Base-by-base conservation (phyloP, 1,140 invertebrate genomes). In the Drosophila bocqueti region DNA sequence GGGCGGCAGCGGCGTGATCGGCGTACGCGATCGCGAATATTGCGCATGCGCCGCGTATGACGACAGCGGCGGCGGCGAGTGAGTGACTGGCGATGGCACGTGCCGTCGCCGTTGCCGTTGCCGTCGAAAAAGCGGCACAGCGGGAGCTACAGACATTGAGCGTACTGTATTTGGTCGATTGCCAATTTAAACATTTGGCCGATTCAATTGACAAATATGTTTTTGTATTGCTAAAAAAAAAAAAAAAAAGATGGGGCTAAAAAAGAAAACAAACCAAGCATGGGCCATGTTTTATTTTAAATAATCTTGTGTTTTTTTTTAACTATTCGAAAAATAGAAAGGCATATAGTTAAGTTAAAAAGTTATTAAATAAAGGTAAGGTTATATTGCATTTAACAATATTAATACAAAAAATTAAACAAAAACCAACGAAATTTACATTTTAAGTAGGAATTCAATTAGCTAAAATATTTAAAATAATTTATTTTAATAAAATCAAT, bases 21-120 rank as follows among this genome's bases (percentile, higher is more conserved):
- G 63, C 43, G 21, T 77, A 34, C 43, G 10, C 15, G 45, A 77
- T 55, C 13, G 24, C 29, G 5, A 34, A 58, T 29, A 69, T 77
- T 77, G 57, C 75, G 75, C 57, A 76, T 77, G 55, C 75, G 75
- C 58, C 29, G 45, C 45, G 15, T 73, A 49, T 73, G 69, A 73
- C 69, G 69, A 60, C 68, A 72, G 68, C 63, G 16, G 24, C 63
- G 16, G 24, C 49, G 26, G 13, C 15, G 29, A 69, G 13, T 24
- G 38, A 69, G 13, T 76, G 68, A 73, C 59, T 47, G 52, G 29
- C 59, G 64, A 49, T 45, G 80, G 80, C 83, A 86, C 83, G 84
- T 86, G 83, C 83, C 83, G 69, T 34, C 60, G 50, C 18, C 13
- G 13, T 21, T 2, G 50, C 18, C 18, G 13, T 21, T 7, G 49